These are phyloP conservation scores for fruit fly (Drosophila melanogaster) DNA, from an alignment of 1,140 invertebrate genomes.

Conservation along the genomic window DNA sequence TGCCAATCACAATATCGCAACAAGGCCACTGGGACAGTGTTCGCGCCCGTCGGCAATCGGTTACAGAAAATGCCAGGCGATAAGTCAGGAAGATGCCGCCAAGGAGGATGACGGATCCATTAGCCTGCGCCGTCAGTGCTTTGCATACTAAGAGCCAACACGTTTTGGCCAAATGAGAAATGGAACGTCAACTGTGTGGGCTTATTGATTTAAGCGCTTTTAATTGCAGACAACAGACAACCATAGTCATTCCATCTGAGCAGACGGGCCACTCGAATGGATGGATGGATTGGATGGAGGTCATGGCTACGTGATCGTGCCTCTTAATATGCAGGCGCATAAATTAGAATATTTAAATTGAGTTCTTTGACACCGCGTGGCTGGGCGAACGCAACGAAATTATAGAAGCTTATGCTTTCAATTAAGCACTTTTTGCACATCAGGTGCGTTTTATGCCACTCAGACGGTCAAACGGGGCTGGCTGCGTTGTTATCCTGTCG, in stretches of 20 bases:
- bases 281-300: constrained; percentile 3
- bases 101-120: neutral
- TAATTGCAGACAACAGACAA: constrained; percentile 61
- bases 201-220: constrained; percentile 73
- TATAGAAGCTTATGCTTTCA: constrained; percentile 80
- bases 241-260: neutral
- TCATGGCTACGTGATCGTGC: constrained; percentile 46
- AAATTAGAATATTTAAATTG: constrained; percentile 75
- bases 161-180: constrained; percentile 57
- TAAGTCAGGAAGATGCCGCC: constrained; percentile 39
- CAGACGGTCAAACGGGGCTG: constrained; percentile 46
- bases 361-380: constrained; percentile 42
- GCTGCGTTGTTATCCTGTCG: neutral
- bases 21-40: constrained; percentile 50
- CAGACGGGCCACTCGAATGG: constrained; percentile 3
- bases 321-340: constrained; percentile 66
- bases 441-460: constrained; percentile 74
- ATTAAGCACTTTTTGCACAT: constrained; percentile 80
- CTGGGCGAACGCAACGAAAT: constrained; percentile 53
- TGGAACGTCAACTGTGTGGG: constrained; percentile 52
- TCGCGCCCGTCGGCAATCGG: constrained; percentile 20
- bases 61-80: constrained; percentile 30
- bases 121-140: constrained; percentile 35
- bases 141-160: constrained; percentile 59
- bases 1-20: constrained; percentile 56